Conservation (phyloP, 2,888 invertebrate species). For the Eurytoma californica region DNA sequence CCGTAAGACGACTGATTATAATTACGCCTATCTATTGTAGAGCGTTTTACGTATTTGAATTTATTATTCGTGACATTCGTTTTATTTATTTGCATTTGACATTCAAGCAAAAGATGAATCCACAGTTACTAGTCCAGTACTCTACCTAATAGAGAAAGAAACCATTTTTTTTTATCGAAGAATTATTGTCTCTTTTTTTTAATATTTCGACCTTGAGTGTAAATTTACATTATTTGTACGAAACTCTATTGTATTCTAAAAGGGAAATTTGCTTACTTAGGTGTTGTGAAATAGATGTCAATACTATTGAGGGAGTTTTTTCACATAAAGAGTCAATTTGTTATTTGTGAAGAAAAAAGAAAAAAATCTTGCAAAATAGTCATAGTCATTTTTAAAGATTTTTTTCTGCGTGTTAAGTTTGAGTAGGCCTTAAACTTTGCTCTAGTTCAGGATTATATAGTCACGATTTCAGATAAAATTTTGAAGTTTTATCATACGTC, state of each 20-base stretch:
- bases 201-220: too few relatives aligned
- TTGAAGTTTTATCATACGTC: too few relatives aligned
- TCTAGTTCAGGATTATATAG: not conserved
- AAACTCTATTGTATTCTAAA: not conserved
- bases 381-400: conserved; percentile 10
- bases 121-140: too few relatives aligned
- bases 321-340: conserved; percentile 8
- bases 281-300: not conserved
- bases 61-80: conserved; percentile 5
- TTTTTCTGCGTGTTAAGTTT: conserved; percentile 17
- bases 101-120: too few relatives aligned
- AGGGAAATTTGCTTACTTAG: conserved; percentile 7
- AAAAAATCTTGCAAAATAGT: conserved; percentile 22
- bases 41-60: conserved; percentile 20
- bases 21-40: conserved; percentile 34
- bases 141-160: not conserved
- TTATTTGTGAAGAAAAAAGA: conserved; percentile 19
- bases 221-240: not conserved
- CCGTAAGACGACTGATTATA: conserved; percentile 12
- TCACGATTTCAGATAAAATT: not conserved
- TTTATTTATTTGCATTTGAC: conserved; percentile 8
- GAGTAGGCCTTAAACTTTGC: not conserved
- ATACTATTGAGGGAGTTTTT: not conserved
- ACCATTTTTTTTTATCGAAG: conserved; percentile 9
- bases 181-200: not conserved